Evolutionary conservation across 2,797 vertebrate species (phyloP).

Genomic region (Kryptolebias ocellatus): DNA sequence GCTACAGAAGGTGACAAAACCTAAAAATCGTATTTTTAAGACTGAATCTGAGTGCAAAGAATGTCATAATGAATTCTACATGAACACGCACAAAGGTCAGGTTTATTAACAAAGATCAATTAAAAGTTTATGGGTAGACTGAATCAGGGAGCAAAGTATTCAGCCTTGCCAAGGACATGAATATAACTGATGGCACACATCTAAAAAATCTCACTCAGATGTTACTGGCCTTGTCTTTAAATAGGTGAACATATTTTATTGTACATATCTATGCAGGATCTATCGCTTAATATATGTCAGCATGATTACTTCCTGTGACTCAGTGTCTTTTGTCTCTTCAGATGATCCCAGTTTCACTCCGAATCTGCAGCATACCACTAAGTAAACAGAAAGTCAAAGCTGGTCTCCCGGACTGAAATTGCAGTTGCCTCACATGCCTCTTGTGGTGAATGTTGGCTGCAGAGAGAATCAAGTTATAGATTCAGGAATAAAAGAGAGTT

Average conservation of each 20-base stretch:
- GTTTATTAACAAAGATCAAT: conserved; percentile 57
- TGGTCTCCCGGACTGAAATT: not conserved
- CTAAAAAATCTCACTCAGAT: conserved; percentile 3
- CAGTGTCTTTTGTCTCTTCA: conserved; percentile 8
- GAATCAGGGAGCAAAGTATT: conserved; percentile 36
- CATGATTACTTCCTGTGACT: not conserved
- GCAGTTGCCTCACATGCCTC: conserved; percentile 3
- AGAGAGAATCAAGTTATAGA: conserved; percentile 16
- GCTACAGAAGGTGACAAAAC: too few species aligned
- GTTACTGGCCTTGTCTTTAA: conserved; percentile 1
- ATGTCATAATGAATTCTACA: conserved; percentile 9
- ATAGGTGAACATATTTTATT: not conserved
- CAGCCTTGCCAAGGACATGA: conserved; percentile 22
- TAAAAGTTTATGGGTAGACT: conserved; percentile 27
- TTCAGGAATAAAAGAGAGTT: not conserved
- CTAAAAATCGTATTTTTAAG: not conserved
- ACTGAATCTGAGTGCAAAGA: conserved; percentile 1
- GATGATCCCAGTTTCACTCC: conserved; percentile 14
- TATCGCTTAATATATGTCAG: not conserved
- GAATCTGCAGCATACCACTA: conserved; percentile 1
- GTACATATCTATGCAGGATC: not conserved
- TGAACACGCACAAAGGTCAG: conserved; percentile 43
- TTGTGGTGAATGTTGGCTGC: conserved; percentile 1
- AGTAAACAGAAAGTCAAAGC: conserved; percentile 6
- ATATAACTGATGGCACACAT: conserved; percentile 24